Percentiles rank a stretch among this genome's conserved stretches.
Evolutionary conservation across 2,113 vertebrate species (phyloP).

Genomic region (Leuciscus idus): DNA sequence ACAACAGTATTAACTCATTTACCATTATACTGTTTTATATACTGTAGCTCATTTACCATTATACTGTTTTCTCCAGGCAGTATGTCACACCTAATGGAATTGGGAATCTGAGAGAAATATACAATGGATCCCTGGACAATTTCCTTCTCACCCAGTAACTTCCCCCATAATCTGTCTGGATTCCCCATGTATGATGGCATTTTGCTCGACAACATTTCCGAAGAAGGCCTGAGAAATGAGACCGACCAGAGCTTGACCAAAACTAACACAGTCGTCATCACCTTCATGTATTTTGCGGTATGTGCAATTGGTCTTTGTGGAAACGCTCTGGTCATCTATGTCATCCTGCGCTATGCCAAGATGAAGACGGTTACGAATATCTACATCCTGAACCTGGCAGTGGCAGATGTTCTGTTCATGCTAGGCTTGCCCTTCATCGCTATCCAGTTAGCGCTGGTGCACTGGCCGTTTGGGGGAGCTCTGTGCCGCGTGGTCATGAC

Average conservation of each 20-base stretch:
- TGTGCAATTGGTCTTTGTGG: slow-evolving; percentile 90
- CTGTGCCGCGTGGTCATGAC: slow-evolving; percentile 95
- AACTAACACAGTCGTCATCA: slow-evolving; percentile 90
- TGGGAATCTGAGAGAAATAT: slow-evolving; percentile 39
- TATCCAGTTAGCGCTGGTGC: slow-evolving; percentile 92
- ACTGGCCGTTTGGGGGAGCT: slow-evolving; percentile 94
- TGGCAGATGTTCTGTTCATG: slow-evolving; percentile 96
- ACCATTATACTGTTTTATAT: too few species aligned
- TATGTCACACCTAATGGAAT: slow-evolving; percentile 48
- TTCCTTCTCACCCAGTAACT: slow-evolving; percentile 72
- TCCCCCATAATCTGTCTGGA: slow-evolving; percentile 74
- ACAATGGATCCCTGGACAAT: slow-evolving; percentile 75
- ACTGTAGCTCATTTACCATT: slow-evolving; percentile 13
- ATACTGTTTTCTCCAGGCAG: slow-evolving; percentile 58
- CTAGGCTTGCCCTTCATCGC: slow-evolving; percentile 93
- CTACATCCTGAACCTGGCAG: slow-evolving; percentile 96
- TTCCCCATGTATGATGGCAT: slow-evolving; percentile 77
- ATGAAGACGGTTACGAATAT: slow-evolving; percentile 99
- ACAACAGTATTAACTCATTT: background rate
- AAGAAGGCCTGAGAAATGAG: slow-evolving; percentile 64
- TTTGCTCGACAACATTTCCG: slow-evolving; percentile 75
- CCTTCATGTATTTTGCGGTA: slow-evolving; percentile 92
- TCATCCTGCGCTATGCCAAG: slow-evolving; percentile 95
- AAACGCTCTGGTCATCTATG: slow-evolving; percentile 94
- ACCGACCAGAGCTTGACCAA: slow-evolving; percentile 81